Conservation (phyloP, 1,140 invertebrate genomes). For the Caerostris extrusa region DNA sequence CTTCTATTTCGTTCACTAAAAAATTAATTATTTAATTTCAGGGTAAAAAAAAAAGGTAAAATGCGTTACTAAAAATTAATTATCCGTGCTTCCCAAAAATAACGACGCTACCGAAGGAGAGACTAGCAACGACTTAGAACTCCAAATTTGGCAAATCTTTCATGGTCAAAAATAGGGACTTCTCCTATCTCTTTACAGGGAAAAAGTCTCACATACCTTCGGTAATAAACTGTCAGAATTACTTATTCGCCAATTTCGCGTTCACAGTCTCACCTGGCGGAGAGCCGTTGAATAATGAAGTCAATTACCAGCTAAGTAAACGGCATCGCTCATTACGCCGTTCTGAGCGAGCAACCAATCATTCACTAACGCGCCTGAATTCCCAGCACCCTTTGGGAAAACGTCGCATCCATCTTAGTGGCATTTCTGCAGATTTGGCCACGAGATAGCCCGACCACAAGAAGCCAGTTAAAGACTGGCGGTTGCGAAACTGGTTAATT, state of each 20-base stretch:
- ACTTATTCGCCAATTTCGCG: conserved; percentile 25
- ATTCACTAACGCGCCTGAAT: conserved; percentile 41
- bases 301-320: conserved; percentile 57
- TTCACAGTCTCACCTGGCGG: conserved; percentile 41
- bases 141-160: no score
- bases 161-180: neutral
- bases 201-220: neutral
- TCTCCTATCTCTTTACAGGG: neutral
- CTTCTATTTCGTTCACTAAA: no score
- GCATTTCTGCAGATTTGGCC: conserved; percentile 22
- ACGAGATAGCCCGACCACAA: neutral
- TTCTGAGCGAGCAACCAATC: conserved; percentile 51
- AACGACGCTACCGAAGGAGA: no score
- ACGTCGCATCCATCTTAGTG: conserved; percentile 19
- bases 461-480: neutral
- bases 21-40: no score
- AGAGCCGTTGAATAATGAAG: conserved; percentile 45
- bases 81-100: no score
- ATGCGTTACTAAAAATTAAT: no score
- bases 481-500: conserved; percentile 6
- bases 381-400: conserved; percentile 4
- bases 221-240: conserved; percentile 18
- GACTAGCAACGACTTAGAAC: no score
- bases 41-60: no score
- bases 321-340: conserved; percentile 56